Base-by-base conservation (phyloP, 2,113 vertebrate genomes). In the Eolophus roseicapilla region DNA sequence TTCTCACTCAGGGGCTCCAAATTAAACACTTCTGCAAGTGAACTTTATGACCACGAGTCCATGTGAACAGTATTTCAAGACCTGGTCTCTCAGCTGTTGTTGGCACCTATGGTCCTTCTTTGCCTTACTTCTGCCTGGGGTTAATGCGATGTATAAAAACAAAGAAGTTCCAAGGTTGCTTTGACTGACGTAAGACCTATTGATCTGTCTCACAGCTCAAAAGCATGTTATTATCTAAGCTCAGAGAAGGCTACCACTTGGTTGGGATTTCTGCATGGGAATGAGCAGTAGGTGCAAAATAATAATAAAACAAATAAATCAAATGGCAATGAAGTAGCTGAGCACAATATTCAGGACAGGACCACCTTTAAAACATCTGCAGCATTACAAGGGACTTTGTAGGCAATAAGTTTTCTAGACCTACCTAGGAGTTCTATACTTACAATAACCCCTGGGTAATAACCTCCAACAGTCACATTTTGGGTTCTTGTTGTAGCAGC, bases 381-480 rank as follows among this genome's bases (percentile, higher is more conserved):
- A 95, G 71, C 78, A 92, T 93, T 93, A 84, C 78, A 88, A 55
- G 37, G 86, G 92, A 92, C 53, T 95, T 94, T 83, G 76, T 64
- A 96, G 81, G 60, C 89, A 95, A 41, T 67, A 95, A 89, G 64
- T 81, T 94, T 93, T 94, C 88, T 93, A 95, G 86, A 96, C 95
- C 94, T 92, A 97, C 82, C 96, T 95, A 94, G 76, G 95, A 85
- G 73, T 95, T 97, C 96, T 95, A 94, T 97, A 99, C 99, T 99
- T 98, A 99, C 99, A 96, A 99, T 99, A 96, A 99, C 98, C 97
- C 99, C 99, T 6, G 99, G 99, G 97, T 99, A 99, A 98, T 99
- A 99, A 88, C 99, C 99, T 96, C 99, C 99, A 57, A 99, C 99
- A 8, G 99, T 99, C 97, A 99, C 99, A 98, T 99, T 99, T 98